A percentile compares a stretch with the other conserved stretches of the same genome.
phyloP scores from a whole-genome alignment of 1,140 invertebrate genomes.

The Atopsyche davidsoni region DNA sequence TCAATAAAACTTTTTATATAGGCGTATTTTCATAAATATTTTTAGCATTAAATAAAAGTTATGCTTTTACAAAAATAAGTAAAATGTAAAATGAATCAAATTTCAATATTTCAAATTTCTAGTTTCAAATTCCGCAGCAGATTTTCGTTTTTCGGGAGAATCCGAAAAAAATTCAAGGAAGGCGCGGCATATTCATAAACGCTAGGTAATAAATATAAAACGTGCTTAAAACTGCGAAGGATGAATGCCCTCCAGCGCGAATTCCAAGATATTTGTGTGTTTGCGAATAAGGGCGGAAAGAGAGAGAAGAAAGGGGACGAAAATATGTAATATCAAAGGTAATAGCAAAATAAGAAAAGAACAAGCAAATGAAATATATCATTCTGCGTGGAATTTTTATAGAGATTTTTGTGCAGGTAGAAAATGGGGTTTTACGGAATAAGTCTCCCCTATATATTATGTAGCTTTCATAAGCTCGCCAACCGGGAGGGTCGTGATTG shows the following conservation, averaged over 20 bases:
- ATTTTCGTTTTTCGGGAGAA: too few relatives aligned
- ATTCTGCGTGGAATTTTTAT: slow-evolving; percentile 1
- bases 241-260: not conserved
- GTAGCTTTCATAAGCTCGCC: too few relatives aligned
- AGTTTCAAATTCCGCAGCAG: too few relatives aligned
- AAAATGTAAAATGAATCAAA: too few relatives aligned
- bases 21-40: too few relatives aligned
- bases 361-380: slow-evolving; percentile 9
- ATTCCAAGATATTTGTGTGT: not conserved
- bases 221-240: not conserved
- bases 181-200: slow-evolving; percentile 1
- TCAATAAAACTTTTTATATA: too few relatives aligned
- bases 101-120: too few relatives aligned
- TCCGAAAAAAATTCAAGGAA: too few relatives aligned
- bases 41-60: too few relatives aligned
- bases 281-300: slow-evolving; percentile 3
- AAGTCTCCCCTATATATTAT: slow-evolving; percentile 4
- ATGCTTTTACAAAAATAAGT: too few relatives aligned
- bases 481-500: too few relatives aligned
- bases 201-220: slow-evolving; percentile 9
- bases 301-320: not conserved
- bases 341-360: slow-evolving; percentile 4
- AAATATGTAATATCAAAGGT: slow-evolving; percentile 10
- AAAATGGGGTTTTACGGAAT: not conserved
- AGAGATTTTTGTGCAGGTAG: slow-evolving; percentile 2